These are phyloP conservation scores for Leuciscus idus DNA, from an alignment of 2,113 vertebrate genomes.

Conservation along the genomic window DNA sequence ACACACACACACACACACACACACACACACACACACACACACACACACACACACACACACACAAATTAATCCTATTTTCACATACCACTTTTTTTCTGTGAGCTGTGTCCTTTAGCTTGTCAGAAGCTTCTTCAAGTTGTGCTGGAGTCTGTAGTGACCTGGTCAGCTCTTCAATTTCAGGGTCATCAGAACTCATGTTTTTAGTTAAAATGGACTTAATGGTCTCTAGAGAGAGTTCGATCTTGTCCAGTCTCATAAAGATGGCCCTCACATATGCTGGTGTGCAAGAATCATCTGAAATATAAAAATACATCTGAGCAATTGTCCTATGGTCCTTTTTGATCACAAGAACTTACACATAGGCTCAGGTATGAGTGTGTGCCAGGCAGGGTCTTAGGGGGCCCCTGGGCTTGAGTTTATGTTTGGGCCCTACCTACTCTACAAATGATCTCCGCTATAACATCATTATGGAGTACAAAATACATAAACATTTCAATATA, in stretches of 20 bases:
- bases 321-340: not conserved
- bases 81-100: conserved; percentile 34
- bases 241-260: not conserved
- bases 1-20: too few relatives aligned
- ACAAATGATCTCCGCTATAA: too few relatives aligned
- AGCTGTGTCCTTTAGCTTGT: conserved; percentile 20
- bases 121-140: conserved; percentile 30
- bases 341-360: too few relatives aligned
- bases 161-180: conserved; percentile 1
- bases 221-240: not conserved
- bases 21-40: too few relatives aligned
- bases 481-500: too few relatives aligned
- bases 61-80: not conserved
- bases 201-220: conserved; percentile 1
- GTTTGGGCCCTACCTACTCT: too few relatives aligned
- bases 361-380: too few relatives aligned
- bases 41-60: too few relatives aligned
- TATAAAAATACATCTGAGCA: not conserved
- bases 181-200: not conserved
- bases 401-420: too few relatives aligned
- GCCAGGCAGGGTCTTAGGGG: too few relatives aligned
- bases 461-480: too few relatives aligned
- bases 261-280: not conserved
- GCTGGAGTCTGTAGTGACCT: not conserved
- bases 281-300: conserved; percentile 9